phyloP scores from a whole-genome alignment of 2,888 invertebrate species.

The Napeogenes sylphis region DNA sequence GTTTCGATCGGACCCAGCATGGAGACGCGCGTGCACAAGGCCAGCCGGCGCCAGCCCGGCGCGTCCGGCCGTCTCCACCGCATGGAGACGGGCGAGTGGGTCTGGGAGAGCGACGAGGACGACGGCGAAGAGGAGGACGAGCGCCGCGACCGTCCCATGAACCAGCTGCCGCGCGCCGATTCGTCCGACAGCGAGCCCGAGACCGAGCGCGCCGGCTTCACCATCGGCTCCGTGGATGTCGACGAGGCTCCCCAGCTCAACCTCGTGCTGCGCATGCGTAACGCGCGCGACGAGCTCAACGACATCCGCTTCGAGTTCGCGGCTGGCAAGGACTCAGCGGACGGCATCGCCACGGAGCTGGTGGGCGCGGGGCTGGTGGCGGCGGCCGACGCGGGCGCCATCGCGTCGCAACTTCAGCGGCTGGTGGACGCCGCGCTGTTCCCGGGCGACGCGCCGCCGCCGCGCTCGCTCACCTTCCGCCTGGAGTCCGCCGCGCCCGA shows the following conservation, averaged over 20 bases:
- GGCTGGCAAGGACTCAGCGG: constrained; percentile 92
- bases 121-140: constrained; percentile 79
- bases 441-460: constrained; percentile 66
- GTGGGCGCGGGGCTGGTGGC: constrained; percentile 98
- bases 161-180: constrained; percentile 78
- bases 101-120: constrained; percentile 97
- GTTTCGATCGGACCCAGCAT: constrained; percentile 92
- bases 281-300: constrained; percentile 94
- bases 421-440: constrained; percentile 82
- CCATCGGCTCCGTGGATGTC: constrained; percentile 54
- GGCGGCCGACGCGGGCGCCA: constrained; percentile 92
- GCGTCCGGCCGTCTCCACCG: constrained; percentile 91
- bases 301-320: constrained; percentile 99
- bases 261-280: constrained; percentile 93
- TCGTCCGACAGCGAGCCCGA: constrained; percentile 80
- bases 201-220: constrained; percentile 48
- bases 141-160: constrained; percentile 79
- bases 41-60: constrained; percentile 89
- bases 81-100: constrained; percentile 98
- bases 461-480: constrained; percentile 91
- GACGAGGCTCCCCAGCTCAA: constrained; percentile 81
- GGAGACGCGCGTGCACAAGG: constrained; percentile 94
- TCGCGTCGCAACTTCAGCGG: constrained; percentile 94
- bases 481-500: constrained; percentile 76
- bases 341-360: constrained; percentile 97